Percentiles rank a stretch among this genome's conserved stretches.
phyloP scores from a whole-genome alignment of 1,140 invertebrate species.

The Drosophila funebris region DNA sequence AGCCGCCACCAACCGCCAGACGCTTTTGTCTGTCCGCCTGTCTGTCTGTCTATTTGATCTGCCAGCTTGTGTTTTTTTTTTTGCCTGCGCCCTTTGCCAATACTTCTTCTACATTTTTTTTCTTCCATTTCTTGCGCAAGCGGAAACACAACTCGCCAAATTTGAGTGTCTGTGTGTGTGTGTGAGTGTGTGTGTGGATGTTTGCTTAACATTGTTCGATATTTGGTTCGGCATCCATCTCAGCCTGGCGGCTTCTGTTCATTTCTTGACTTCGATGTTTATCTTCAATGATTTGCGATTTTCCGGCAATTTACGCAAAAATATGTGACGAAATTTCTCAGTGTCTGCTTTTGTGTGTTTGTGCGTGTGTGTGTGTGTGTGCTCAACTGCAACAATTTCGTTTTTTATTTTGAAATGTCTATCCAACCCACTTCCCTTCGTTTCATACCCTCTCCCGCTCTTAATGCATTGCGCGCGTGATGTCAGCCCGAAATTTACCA shows the following conservation, averaged over 20 bases:
- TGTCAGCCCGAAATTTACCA: constrained; percentile 72
- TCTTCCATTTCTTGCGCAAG: constrained; percentile 51
- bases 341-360: neutral
- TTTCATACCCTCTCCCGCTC: neutral
- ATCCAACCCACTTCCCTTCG: constrained; percentile 13
- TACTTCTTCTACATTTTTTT: constrained; percentile 26
- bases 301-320: constrained; percentile 82
- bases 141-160: constrained; percentile 65
- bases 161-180: constrained; percentile 36
- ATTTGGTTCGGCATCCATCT: constrained; percentile 62
- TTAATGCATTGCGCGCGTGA: constrained; percentile 77
- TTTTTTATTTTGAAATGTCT: constrained; percentile 73
- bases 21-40: constrained; percentile 11
- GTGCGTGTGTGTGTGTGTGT: constrained; percentile 28
- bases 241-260: constrained; percentile 60
- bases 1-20: constrained; percentile 50
- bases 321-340: constrained; percentile 81
- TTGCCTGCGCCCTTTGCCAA: constrained; percentile 10
- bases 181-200: constrained; percentile 50
- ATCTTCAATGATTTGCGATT: constrained; percentile 81
- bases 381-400: constrained; percentile 71
- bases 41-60: constrained; percentile 50
- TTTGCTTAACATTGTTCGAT: constrained; percentile 81
- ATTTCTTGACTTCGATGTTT: constrained; percentile 80
- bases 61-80: constrained; percentile 41